A percentile compares a stretch with the other conserved stretches of the same genome.
phyloP scores from a whole-genome alignment of 2,888 invertebrate species.

The Synanthedon formicaeformis region DNA sequence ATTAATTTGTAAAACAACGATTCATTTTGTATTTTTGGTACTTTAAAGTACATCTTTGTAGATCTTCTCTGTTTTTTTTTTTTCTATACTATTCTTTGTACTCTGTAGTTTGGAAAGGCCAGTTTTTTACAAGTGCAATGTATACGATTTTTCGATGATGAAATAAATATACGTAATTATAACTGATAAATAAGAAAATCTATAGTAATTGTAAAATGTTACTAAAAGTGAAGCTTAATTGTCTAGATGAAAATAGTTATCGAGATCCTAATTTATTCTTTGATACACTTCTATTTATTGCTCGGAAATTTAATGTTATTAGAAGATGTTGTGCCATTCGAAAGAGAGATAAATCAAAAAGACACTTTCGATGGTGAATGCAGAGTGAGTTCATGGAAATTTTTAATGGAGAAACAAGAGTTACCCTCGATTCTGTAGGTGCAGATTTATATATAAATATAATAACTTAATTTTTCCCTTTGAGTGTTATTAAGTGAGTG shows the following conservation, averaged over 20 bases:
- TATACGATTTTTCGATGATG: slow-evolving; percentile 70
- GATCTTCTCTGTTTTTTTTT: slow-evolving; percentile 39
- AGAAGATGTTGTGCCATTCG: slow-evolving; percentile 40
- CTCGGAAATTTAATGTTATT: slow-evolving; percentile 16
- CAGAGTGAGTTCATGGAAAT: not conserved
- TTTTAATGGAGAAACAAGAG: slow-evolving; percentile 44
- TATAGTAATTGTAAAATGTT: slow-evolving; percentile 61
- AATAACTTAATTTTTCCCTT: slow-evolving; percentile 11
- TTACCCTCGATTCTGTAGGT: slow-evolving; percentile 59
- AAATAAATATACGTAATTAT: slow-evolving; percentile 69
- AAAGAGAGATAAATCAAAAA: slow-evolving; percentile 30
- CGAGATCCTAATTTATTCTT: slow-evolving; percentile 44
- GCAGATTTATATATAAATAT: slow-evolving; percentile 23
- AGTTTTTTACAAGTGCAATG: slow-evolving; percentile 68
- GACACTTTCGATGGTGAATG: slow-evolving; percentile 27
- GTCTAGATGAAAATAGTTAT: slow-evolving; percentile 36
- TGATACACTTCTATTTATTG: slow-evolving; percentile 45
- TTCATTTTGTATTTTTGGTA: slow-evolving; percentile 33
- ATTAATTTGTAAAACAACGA: slow-evolving; percentile 55
- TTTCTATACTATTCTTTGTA: slow-evolving; percentile 28
- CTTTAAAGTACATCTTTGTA: slow-evolving; percentile 44
- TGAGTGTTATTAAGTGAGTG: slow-evolving; percentile 26
- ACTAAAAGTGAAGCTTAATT: slow-evolving; percentile 50
- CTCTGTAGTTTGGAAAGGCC: slow-evolving; percentile 56
- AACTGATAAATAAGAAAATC: slow-evolving; percentile 60